phyloP scores from a whole-genome alignment of 2,113 vertebrate species.

The Podocnemis expansa region DNA sequence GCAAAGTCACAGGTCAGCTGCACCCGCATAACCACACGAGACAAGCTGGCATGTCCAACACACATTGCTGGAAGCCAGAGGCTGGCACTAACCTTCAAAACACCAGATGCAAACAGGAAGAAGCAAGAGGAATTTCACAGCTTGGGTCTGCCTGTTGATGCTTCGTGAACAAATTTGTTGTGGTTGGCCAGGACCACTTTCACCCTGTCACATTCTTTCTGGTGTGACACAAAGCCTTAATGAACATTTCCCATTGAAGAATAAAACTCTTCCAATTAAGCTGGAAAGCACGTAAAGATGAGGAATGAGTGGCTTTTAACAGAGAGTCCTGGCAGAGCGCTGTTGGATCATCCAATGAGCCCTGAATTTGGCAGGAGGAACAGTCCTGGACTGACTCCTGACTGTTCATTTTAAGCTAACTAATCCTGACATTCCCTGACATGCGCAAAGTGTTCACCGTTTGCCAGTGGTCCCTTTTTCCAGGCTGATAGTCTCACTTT shows the following conservation, averaged over 20 bases:
- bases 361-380: conserved; percentile 65
- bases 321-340: conserved; percentile 56
- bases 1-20: rapidly evolving
- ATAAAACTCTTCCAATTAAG: conserved; percentile 52
- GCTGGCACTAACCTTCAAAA: background rate
- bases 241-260: conserved; percentile 43
- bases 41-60: background rate
- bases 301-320: conserved; percentile 43
- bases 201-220: conserved; percentile 28
- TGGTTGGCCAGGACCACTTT: conserved; percentile 38
- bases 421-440: conserved; percentile 56
- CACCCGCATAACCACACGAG: background rate
- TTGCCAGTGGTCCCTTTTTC: conserved; percentile 21
- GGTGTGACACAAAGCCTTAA: conserved; percentile 16
- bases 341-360: conserved; percentile 57
- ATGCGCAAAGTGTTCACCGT: conserved; percentile 23
- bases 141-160: background rate
- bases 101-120: background rate
- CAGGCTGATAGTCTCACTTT: background rate
- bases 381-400: conserved; percentile 46
- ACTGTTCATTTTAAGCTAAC: conserved; percentile 50
- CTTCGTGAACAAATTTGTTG: background rate
- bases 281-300: conserved; percentile 52
- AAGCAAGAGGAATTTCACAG: background rate
- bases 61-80: background rate